Percentiles rank a stretch among this genome's conserved stretches.
phyloP scores from a whole-genome alignment of 2,888 invertebrate species.

The Drosophila falleni region DNA sequence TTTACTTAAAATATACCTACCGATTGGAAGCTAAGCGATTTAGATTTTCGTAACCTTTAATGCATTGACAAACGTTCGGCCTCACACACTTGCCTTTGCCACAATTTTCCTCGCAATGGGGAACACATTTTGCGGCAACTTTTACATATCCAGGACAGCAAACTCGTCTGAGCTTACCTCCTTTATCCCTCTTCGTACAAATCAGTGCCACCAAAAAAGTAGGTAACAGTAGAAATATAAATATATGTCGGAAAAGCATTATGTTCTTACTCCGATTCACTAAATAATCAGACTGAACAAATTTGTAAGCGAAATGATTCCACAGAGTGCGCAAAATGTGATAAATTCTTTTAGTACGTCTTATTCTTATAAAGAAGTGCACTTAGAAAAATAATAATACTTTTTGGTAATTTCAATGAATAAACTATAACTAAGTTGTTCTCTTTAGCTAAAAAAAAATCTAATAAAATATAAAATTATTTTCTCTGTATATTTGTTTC shows the following conservation, averaged over 20 bases:
- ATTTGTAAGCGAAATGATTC: constrained; percentile 6
- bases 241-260: constrained; percentile 41
- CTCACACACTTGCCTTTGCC: constrained; percentile 71
- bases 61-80: constrained; percentile 84
- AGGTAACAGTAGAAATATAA: constrained; percentile 42
- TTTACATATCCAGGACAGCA: constrained; percentile 69
- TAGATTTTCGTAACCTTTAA: constrained; percentile 81
- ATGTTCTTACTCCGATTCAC: constrained; percentile 17
- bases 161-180: not conserved
- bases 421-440: not conserved
- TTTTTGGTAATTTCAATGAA: not conserved
- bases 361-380: constrained; percentile 6
- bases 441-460: not conserved
- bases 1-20: constrained; percentile 30
- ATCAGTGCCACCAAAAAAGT: constrained; percentile 17
- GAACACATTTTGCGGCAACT: constrained; percentile 43
- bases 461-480: not conserved
- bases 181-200: not conserved
- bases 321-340: constrained; percentile 3
- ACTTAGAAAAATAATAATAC: constrained; percentile 14
- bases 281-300: constrained; percentile 40
- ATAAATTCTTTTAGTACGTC: not conserved
- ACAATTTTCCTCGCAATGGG: constrained; percentile 66
- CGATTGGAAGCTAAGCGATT: constrained; percentile 36
- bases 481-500: constrained; percentile 8